phyloP scores from a whole-genome alignment of 1,140 invertebrate genomes.

The Cyclina sinensis region DNA sequence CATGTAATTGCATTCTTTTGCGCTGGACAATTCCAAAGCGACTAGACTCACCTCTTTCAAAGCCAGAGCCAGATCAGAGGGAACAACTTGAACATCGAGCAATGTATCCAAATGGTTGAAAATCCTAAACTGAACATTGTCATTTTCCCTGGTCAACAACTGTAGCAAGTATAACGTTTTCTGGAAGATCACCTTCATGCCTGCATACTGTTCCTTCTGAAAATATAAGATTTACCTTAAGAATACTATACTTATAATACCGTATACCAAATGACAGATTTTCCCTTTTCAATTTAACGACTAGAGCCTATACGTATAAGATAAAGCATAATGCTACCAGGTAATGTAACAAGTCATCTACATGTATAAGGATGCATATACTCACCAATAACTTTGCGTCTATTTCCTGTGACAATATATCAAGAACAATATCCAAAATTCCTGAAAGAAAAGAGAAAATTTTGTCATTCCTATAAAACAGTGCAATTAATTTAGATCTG shows the following conservation, averaged over 20 bases:
- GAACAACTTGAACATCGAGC: conserved; percentile 84
- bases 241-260: too few species aligned
- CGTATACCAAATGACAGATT: too few species aligned
- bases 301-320: too few species aligned
- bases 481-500: too few species aligned
- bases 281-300: too few species aligned
- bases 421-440: conserved; percentile 81
- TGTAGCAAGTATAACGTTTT: conserved; percentile 84
- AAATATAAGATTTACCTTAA: too few species aligned
- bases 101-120: conserved; percentile 84
- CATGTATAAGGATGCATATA: too few species aligned
- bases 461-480: too few species aligned
- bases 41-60: conserved; percentile 85
- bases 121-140: conserved; percentile 83
- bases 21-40: too few species aligned
- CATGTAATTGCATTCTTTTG: too few species aligned
- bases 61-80: conserved; percentile 84
- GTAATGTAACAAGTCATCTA: too few species aligned
- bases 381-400: conserved; percentile 82
- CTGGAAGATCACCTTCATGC: conserved; percentile 84
- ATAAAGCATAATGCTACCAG: too few species aligned
- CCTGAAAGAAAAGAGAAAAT: conserved; percentile 73
- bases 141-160: conserved; percentile 83
- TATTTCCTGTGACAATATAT: conserved; percentile 84
- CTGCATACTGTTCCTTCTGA: conserved; percentile 85